Evolutionary conservation across 2,113 vertebrate genomes (phyloP).

Genomic region (Phalacrocorax carbo): DNA sequence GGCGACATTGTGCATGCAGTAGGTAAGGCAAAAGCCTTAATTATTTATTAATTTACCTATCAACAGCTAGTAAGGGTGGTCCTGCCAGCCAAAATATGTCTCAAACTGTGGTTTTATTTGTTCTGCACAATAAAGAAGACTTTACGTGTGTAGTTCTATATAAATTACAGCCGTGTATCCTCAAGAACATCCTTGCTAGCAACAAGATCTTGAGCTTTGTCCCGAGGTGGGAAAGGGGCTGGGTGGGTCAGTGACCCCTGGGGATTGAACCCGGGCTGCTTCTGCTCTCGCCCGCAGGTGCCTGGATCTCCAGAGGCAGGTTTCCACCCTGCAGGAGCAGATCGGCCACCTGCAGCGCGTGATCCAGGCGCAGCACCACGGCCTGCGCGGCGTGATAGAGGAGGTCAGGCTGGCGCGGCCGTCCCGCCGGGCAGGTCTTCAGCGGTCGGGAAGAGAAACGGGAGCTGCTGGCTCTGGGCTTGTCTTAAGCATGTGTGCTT

Average conservation of each 20-base stretch:
- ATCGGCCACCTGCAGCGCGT: slow-evolving; percentile 68
- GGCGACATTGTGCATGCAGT: neutral
- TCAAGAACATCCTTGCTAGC: neutral
- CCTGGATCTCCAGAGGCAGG: slow-evolving; percentile 44
- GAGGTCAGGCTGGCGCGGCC: slow-evolving; percentile 59
- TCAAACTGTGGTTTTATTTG: neutral
- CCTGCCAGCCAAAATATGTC: neutral
- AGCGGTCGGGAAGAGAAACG: neutral
- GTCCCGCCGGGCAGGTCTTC: neutral
- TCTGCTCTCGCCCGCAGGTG: neutral
- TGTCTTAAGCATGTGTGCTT: neutral
- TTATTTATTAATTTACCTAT: neutral
- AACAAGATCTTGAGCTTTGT: neutral
- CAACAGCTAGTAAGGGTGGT: neutral
- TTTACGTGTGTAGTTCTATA: neutral
- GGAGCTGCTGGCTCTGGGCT: neutral
- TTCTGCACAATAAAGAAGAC: neutral
- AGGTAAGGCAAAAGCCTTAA: neutral
- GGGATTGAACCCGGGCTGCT: neutral
- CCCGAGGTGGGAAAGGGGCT: neutral
- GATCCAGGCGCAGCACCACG: slow-evolving; percentile 70
- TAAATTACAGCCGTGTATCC: neutral
- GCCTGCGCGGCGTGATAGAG: slow-evolving; percentile 57
- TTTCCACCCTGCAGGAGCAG: slow-evolving; percentile 65
- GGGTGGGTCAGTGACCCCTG: too few species aligned